phyloP scores from a whole-genome alignment of 1,140 invertebrate genomes.

The Pectinophora gossypiella region DNA sequence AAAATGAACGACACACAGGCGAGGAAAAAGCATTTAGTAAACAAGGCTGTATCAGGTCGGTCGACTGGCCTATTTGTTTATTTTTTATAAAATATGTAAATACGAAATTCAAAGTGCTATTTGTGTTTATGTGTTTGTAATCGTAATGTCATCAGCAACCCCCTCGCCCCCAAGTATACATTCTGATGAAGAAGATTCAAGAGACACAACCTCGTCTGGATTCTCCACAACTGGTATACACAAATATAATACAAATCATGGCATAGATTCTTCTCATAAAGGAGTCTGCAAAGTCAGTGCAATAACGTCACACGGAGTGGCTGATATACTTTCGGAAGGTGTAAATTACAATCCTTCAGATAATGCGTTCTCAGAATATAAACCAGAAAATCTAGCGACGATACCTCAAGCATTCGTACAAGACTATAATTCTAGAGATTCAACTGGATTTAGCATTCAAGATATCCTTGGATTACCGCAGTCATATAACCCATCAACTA shows the following conservation, averaged over 20 bases:
- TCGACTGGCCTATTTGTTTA: too few species aligned
- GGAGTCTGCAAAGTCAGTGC: constrained; percentile 29
- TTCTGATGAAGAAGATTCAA: constrained; percentile 45
- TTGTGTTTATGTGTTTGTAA: too few species aligned
- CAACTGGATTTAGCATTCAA: constrained; percentile 68
- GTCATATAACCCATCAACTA: constrained; percentile 33
- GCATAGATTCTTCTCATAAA: too few species aligned
- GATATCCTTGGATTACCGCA: constrained; percentile 69
- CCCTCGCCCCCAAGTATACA: constrained; percentile 42
- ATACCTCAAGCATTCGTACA: constrained; percentile 47
- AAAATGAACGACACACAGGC: constrained; percentile 70
- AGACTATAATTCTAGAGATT: constrained; percentile 70
- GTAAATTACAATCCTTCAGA: constrained; percentile 35
- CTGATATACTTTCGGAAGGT: constrained; percentile 63
- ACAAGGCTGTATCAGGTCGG: constrained; percentile 57
- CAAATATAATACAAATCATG: constrained; percentile 20
- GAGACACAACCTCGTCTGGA: constrained; percentile 43
- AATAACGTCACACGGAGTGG: constrained; percentile 60
- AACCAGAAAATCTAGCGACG: constrained; percentile 41
- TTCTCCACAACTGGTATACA: constrained; percentile 27
- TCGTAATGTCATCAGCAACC: constrained; percentile 45
- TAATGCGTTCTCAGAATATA: constrained; percentile 41
- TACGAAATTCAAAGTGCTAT: too few species aligned
- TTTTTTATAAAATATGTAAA: too few species aligned
- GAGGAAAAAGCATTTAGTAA: constrained; percentile 71